Percentiles rank a stretch among this genome's conserved stretches.
Conservation (phyloP, 2,888 invertebrate genomes). For the Scaptomyza reducta region DNA sequence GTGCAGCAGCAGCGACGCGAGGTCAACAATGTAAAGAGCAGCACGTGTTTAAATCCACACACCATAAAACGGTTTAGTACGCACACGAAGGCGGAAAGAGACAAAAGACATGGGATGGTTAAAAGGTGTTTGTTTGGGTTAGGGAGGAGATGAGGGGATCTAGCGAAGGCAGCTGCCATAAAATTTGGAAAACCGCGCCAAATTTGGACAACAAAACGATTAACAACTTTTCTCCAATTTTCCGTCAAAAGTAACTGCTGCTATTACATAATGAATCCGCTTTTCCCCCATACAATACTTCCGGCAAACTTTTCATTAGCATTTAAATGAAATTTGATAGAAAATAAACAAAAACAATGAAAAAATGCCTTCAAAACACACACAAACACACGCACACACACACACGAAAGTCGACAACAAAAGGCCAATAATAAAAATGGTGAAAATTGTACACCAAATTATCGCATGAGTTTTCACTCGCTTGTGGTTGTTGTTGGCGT, state of each 20-base stretch:
- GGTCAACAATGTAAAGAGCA: slow-evolving; percentile 24
- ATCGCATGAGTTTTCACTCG: slow-evolving; percentile 80
- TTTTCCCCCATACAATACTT: slow-evolving; percentile 61
- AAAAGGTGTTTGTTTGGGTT: not conserved
- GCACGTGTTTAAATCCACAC: slow-evolving; percentile 58
- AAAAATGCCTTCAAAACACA: slow-evolving; percentile 11
- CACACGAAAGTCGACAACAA: slow-evolving; percentile 55
- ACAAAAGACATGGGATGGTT: not conserved
- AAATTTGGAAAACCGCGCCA: slow-evolving; percentile 53
- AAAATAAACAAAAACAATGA: slow-evolving; percentile 21
- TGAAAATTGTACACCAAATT: slow-evolving; percentile 80
- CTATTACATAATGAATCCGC: slow-evolving; percentile 65
- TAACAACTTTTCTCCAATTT: slow-evolving; percentile 52
- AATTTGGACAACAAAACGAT: slow-evolving; percentile 28
- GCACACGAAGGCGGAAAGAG: slow-evolving; percentile 2
- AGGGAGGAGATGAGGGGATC: not conserved
- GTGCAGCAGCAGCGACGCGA: not conserved
- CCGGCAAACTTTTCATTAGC: slow-evolving; percentile 77
- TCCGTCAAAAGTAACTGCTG: slow-evolving; percentile 39
- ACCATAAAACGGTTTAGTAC: slow-evolving; percentile 40
- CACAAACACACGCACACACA: not conserved
- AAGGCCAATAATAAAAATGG: slow-evolving; percentile 71
- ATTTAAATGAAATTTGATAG: slow-evolving; percentile 76
- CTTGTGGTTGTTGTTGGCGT: slow-evolving; percentile 50
- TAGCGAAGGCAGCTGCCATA: slow-evolving; percentile 26